These are phyloP conservation scores for Coecobrya sp. DNA, from an alignment of 2,888 invertebrate genomes.

Conservation along the genomic window DNA sequence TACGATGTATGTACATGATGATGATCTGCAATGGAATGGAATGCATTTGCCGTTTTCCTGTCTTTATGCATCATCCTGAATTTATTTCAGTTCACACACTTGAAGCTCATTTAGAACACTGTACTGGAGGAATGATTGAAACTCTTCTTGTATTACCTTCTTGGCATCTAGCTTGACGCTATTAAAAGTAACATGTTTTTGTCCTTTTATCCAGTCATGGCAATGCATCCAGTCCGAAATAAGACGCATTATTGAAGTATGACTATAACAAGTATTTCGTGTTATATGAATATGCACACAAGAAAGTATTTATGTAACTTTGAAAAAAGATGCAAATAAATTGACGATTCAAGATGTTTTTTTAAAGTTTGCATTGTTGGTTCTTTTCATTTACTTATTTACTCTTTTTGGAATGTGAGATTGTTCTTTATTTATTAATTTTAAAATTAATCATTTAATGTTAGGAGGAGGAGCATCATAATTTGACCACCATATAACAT, in stretches of 20 bases:
- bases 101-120: background rate
- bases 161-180: no score
- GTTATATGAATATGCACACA: no score
- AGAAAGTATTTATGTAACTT: no score
- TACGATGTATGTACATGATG: background rate
- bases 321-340: background rate
- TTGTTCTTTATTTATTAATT: background rate
- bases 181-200: no score
- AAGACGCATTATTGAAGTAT: no score
- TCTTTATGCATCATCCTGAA: background rate
- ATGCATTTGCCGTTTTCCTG: constrained; percentile 32
- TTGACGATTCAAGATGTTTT: background rate
- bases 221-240: no score
- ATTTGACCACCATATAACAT: background rate
- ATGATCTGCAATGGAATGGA: constrained; percentile 72
- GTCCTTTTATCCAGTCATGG: no score
- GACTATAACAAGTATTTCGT: no score
- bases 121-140: background rate
- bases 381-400: background rate
- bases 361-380: background rate
- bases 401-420: constrained; percentile 31
- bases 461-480: background rate
- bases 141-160: no score
- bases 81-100: background rate
- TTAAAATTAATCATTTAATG: constrained; percentile 5